These are phyloP conservation scores for Glaucomys volans DNA, from an alignment of 2,113 vertebrate species.

Conservation along the genomic window DNA sequence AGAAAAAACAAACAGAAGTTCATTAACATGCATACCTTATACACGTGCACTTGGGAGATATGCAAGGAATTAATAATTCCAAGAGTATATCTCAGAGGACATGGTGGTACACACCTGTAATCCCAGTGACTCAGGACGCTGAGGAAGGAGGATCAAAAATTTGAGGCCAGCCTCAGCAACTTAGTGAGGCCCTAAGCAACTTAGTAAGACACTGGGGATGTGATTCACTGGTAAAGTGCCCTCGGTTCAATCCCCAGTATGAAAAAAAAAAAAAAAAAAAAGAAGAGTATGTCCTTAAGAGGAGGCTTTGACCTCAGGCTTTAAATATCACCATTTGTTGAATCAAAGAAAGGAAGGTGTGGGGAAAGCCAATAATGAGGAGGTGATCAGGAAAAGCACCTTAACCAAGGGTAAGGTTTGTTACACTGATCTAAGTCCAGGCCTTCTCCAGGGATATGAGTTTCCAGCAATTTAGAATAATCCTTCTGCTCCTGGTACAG, in stretches of 20 bases:
- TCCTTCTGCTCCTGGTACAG: neutral
- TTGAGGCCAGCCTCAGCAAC: too few relatives aligned
- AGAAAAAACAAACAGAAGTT: neutral
- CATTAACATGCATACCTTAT: neutral
- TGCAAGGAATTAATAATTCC: neutral
- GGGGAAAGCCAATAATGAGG: neutral
- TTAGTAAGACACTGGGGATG: too few relatives aligned
- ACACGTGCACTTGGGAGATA: neutral
- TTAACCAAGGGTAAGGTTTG: neutral
- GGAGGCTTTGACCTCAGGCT: neutral
- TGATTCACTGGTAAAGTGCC: too few relatives aligned
- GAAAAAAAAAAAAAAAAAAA: neutral
- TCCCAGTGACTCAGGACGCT: too few relatives aligned
- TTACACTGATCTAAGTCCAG: neutral
- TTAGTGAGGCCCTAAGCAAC: too few relatives aligned
- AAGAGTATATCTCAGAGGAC: neutral
- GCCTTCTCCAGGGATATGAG: neutral
- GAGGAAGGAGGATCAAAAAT: too few relatives aligned
- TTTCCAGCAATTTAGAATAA: neutral
- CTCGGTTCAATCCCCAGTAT: too few relatives aligned
- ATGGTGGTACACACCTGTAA: too few relatives aligned
- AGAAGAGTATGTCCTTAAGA: neutral
- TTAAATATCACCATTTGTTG: neutral
- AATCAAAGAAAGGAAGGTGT: neutral
- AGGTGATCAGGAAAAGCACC: neutral